Base-by-base conservation (phyloP, 2,113 vertebrate genomes). In the Oryzias celebensis region DNA sequence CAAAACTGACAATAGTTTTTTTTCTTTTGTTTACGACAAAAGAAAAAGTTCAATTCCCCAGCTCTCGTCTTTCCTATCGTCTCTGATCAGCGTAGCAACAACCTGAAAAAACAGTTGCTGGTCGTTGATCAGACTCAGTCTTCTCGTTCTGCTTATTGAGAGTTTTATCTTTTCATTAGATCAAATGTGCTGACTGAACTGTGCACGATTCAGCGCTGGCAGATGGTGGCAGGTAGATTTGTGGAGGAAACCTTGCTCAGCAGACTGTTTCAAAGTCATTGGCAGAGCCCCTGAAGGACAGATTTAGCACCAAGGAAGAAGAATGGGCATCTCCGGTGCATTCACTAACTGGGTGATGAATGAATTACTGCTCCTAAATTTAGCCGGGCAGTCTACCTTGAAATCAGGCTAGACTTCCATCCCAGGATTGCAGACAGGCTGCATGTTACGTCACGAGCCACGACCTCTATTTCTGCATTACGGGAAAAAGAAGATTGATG, bases 381-480 rank as follows among this genome's bases (percentile, higher is more conserved):
- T 91, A 90, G 87, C 83, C 67, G 54, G 68, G 83, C 88, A 87
- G 86, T 84, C 90, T 91, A 92, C 91, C 91, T 91, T 92, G 90
- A 92, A 91, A 90, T 89, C 83, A 28, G 78, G 83, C 83, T 68
- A 72, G 82, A 82, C 82, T 78, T 87, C 80, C 80, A 81, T 87
- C 84, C 83, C 76, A 14, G 58, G 60, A 61, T 75, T 49, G 52
- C 76, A 62, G 83, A 68, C 81, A 60, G 80, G 76, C 74, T 64
- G 66, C 64, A 61, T 80, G 72, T 88, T 83, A 78, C 73, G 62
- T 88, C 83, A 87, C 53, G 68, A 80, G 82, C 58, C 71, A 1
- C 28, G 53, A 82, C 85, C 79, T 84, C 79, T 86, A 81, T 80
- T 82, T 86, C 75, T 82, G 68, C 82, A 77, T 68, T 73, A 69